These are phyloP conservation scores for Lepus townsendii DNA, from an alignment of 2,797 vertebrate species.

Conservation along the genomic window DNA sequence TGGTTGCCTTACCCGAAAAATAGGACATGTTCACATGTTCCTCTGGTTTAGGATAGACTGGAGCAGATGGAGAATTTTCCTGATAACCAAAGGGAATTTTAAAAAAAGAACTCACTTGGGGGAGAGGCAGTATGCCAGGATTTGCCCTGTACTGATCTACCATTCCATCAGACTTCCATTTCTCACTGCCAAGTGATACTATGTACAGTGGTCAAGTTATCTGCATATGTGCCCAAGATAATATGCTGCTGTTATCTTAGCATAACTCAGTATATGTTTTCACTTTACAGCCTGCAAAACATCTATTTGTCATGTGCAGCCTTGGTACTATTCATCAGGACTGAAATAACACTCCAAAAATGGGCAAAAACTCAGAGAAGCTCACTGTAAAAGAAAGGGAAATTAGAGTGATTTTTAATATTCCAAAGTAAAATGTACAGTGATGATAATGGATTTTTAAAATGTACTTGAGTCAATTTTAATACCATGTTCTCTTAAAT, in stretches of 20 bases:
- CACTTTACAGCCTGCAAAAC: not conserved
- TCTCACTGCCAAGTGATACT: not conserved
- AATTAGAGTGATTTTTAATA: not conserved
- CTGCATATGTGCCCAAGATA: not conserved
- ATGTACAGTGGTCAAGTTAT: not conserved
- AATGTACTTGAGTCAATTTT: slow-evolving; percentile 52
- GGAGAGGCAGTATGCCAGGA: not conserved
- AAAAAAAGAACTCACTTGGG: not conserved
- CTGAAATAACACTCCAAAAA: not conserved
- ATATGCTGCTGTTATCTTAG: too few species aligned
- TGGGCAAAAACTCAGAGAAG: not conserved
- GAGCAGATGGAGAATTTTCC: not conserved
- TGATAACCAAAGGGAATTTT: slow-evolving; percentile 53
- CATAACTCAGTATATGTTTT: not conserved
- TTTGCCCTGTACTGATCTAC: slow-evolving; percentile 21
- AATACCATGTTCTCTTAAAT: slow-evolving; percentile 47
- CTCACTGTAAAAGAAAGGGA: not conserved
- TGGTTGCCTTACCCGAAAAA: not conserved
- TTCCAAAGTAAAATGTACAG: not conserved
- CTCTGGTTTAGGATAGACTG: not conserved
- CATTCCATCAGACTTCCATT: slow-evolving; percentile 51
- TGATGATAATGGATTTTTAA: slow-evolving; percentile 35
- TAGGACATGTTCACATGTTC: not conserved
- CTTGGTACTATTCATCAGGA: not conserved
- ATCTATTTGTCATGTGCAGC: not conserved